A percentile compares a stretch with the other conserved stretches of the same genome.
phyloP scores from a whole-genome alignment of 2,113 vertebrate genomes.

The Calidris pugnax region DNA sequence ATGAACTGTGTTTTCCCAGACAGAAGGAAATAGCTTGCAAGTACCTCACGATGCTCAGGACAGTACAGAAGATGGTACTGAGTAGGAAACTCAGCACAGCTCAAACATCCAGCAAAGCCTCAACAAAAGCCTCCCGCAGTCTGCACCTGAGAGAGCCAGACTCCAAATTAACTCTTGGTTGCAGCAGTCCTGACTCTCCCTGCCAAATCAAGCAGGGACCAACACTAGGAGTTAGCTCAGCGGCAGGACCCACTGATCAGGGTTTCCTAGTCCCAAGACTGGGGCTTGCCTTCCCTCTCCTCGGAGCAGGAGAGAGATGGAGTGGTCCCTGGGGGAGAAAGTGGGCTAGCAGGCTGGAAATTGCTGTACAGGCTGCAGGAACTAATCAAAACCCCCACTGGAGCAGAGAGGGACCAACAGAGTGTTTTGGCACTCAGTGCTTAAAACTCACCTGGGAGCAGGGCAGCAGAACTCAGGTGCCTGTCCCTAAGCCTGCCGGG shows the following conservation, averaged over 20 bases:
- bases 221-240: not conserved
- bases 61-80: not conserved
- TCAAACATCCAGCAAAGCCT: not conserved
- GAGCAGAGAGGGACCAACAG: not conserved
- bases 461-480: not conserved
- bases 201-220: not conserved
- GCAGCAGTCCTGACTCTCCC: not conserved
- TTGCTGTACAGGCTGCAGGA: not conserved
- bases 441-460: not conserved
- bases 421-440: not conserved
- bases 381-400: not conserved
- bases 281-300: not conserved
- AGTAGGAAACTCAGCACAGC: not conserved
- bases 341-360: not conserved
- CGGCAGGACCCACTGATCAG: not conserved
- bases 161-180: not conserved
- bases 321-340: not conserved
- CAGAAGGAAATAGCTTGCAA: not conserved
- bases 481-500: not conserved
- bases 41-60: not conserved
- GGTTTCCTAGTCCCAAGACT: not conserved
- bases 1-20: not conserved
- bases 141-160: not conserved
- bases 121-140: not conserved
- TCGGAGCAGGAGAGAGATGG: not conserved